Evolutionary conservation across 1,140 invertebrate genomes (phyloP).

Genomic region (Bombus fervidus): DNA sequence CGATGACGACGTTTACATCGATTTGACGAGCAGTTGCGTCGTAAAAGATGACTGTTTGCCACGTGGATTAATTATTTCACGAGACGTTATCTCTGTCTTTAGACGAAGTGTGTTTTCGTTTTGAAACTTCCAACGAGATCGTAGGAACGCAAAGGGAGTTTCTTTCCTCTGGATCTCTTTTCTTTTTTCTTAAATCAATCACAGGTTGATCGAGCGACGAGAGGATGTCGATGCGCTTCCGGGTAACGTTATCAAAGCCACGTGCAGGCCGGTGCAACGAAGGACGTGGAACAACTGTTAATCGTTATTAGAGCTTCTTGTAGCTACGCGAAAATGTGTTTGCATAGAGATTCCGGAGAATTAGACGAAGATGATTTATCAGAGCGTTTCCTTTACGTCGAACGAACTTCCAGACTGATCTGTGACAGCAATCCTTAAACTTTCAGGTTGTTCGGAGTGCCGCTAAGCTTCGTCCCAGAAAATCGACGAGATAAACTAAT

Average conservation of each 20-base stretch:
- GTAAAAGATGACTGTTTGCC: constrained; percentile 47
- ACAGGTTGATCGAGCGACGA: not conserved
- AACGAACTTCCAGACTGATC: not conserved
- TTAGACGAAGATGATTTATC: constrained; percentile 10
- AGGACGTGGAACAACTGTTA: constrained; percentile 33
- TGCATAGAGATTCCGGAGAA: constrained; percentile 30
- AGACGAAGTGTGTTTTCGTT: constrained; percentile 14
- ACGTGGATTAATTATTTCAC: constrained; percentile 57
- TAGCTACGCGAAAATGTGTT: constrained; percentile 10
- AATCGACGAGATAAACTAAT: constrained; percentile 11
- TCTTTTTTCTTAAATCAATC: too few relatives aligned
- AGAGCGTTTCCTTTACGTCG: not conserved
- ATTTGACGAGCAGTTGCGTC: constrained; percentile 32
- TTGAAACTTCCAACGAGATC: not conserved
- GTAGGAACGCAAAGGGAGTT: not conserved
- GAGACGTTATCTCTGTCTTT: constrained; percentile 52
- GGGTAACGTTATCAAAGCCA: constrained; percentile 36
- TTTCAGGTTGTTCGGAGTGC: not conserved
- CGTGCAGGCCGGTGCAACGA: constrained; percentile 45
- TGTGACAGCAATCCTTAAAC: not conserved
- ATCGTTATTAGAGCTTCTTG: constrained; percentile 18
- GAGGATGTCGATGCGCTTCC: constrained; percentile 37
- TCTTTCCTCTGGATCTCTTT: not conserved
- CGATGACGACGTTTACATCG: constrained; percentile 20
- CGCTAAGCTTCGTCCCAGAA: constrained; percentile 13